phyloP scores from a whole-genome alignment of 2,797 vertebrate genomes.

The Tympanoctomys barrerae region DNA sequence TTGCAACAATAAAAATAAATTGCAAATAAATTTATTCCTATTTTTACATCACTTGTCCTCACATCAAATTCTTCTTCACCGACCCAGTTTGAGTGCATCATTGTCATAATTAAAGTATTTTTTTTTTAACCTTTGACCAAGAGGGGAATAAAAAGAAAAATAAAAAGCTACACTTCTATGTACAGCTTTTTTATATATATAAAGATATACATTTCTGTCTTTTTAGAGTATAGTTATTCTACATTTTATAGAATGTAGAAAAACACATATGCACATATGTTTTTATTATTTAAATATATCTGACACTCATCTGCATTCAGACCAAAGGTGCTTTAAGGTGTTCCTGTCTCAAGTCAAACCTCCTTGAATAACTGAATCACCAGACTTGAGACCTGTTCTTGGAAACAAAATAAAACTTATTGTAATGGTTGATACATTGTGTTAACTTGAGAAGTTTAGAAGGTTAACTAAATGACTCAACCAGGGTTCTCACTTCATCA shows the following conservation, averaged over 20 bases:
- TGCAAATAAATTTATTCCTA: not conserved
- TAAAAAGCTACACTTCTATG: not conserved
- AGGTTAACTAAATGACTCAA: not conserved
- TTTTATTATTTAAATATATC: not conserved
- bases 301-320: not conserved
- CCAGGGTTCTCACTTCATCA: not conserved
- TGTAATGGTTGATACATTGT: not conserved
- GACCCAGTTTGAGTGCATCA: not conserved
- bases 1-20: not conserved
- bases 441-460: not conserved
- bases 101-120: rapidly evolving
- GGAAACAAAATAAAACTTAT: not conserved
- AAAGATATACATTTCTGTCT: not conserved
- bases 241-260: not conserved
- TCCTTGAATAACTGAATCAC: not conserved
- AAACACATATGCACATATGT: not conserved
- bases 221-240: not conserved
- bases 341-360: not conserved
- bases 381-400: not conserved
- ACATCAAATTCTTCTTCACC: not conserved
- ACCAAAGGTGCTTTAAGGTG: not conserved
- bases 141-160: not conserved
- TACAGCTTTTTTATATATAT: not conserved
- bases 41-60: not conserved
- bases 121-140: not conserved